phyloP scores from a whole-genome alignment of 2,797 vertebrate genomes.

The Cetoscarus ocellatus region DNA sequence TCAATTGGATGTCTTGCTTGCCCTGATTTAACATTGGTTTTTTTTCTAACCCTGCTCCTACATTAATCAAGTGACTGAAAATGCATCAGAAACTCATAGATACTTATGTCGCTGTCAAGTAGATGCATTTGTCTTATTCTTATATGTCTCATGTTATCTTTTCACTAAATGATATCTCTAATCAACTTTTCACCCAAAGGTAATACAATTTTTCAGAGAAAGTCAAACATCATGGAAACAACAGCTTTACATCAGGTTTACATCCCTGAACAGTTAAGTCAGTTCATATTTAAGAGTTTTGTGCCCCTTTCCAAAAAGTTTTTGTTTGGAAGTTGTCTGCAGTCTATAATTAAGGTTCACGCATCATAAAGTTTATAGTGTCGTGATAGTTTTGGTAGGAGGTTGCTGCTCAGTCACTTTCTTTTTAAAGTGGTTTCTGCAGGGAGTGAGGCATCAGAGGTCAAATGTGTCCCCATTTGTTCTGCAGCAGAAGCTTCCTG shows the following conservation, averaged over 20 bases:
- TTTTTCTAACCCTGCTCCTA: background rate
- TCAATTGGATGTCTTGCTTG: background rate
- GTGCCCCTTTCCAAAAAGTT: constrained; percentile 22
- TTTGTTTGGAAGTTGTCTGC: constrained; percentile 15
- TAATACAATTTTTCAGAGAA: too few relatives aligned
- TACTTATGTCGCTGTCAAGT: too few relatives aligned
- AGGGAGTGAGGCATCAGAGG: constrained; percentile 31
- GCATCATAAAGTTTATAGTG: constrained; percentile 44
- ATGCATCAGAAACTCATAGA: background rate
- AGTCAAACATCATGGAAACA: too few relatives aligned
- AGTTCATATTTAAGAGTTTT: constrained; percentile 22
- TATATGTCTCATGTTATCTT: too few relatives aligned
- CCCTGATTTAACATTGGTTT: background rate
- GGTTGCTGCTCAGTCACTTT: constrained; percentile 46
- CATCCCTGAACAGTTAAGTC: background rate
- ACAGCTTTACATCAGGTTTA: too few relatives aligned
- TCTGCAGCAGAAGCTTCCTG: constrained; percentile 39
- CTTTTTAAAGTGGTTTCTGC: constrained; percentile 31
- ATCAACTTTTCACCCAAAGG: too few relatives aligned
- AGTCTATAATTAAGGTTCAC: constrained; percentile 45
- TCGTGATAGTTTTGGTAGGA: constrained; percentile 34
- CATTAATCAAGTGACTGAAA: background rate
- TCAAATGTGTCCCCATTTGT: constrained; percentile 47
- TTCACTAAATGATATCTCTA: too few relatives aligned
- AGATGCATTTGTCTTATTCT: too few relatives aligned